Percentiles rank a stretch among this genome's conserved stretches.
phyloP scores from a whole-genome alignment of 2,113 vertebrate species.

The Hippoglossus stenolepis region DNA sequence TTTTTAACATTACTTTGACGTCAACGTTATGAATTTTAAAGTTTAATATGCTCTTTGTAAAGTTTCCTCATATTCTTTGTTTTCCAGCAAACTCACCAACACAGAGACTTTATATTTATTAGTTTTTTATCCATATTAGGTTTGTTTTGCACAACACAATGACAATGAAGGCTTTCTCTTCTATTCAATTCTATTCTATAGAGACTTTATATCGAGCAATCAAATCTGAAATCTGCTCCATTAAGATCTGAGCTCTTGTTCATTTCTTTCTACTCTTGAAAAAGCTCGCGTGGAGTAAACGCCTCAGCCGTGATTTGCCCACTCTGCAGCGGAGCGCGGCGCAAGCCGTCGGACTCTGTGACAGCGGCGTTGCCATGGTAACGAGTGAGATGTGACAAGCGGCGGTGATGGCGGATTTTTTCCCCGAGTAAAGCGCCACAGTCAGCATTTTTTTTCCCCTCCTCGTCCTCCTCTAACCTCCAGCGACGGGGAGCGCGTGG shows the following conservation, averaged over 20 bases:
- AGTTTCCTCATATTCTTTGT: no score
- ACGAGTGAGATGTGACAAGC: slow-evolving; percentile 57
- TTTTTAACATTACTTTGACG: no score
- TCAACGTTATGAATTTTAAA: no score
- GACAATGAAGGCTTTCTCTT: no score
- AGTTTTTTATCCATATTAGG: no score
- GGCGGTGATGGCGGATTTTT: slow-evolving; percentile 33
- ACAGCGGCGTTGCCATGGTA: slow-evolving; percentile 60
- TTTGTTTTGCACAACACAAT: no score
- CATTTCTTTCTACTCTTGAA: neutral
- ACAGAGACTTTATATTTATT: no score
- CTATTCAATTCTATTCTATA: neutral
- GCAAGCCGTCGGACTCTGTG: slow-evolving; percentile 10
- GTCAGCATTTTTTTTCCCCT: slow-evolving; percentile 73
- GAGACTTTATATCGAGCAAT: neutral
- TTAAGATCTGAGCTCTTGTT: neutral
- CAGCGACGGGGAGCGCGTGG: slow-evolving; percentile 23
- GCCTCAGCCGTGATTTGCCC: neutral
- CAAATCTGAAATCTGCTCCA: neutral
- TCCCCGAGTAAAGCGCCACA: slow-evolving; percentile 40
- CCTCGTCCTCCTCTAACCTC: slow-evolving; percentile 51
- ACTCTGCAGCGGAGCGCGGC: slow-evolving; percentile 52
- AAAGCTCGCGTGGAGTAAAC: neutral
- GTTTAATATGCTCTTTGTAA: no score
- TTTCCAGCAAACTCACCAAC: no score